Conservation (phyloP, 2,797 vertebrate species). For the Harpagifer antarcticus region DNA sequence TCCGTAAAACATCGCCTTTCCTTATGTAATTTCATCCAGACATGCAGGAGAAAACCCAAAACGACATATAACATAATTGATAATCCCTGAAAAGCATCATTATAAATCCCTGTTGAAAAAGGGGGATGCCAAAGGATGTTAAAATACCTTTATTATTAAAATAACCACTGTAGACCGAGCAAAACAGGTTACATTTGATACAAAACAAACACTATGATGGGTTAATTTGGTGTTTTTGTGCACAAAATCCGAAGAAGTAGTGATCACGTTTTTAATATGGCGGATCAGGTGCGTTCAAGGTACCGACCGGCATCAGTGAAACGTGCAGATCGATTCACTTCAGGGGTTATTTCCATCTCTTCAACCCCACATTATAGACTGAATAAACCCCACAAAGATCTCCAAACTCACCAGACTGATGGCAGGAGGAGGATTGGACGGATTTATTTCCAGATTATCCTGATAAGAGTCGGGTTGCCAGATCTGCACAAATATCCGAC, state of each 20-base stretch:
- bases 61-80: neutral
- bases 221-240: neutral
- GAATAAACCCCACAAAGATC: neutral
- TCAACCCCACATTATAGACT: neutral
- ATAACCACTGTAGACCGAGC: neutral
- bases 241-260: constrained; percentile 10
- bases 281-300: constrained; percentile 76
- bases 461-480: constrained; percentile 12
- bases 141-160: neutral
- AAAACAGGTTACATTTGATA: neutral
- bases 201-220: neutral
- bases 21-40: constrained; percentile 54
- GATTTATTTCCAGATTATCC: neutral
- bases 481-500: constrained; percentile 25
- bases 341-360: neutral
- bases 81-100: neutral
- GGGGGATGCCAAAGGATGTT: neutral
- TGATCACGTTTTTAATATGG: constrained; percentile 70
- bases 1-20: constrained; percentile 40
- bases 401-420: neutral
- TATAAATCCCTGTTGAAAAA: rapidly evolving
- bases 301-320: neutral
- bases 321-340: constrained; percentile 16
- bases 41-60: constrained; percentile 3
- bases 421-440: rapidly evolving